A percentile compares a stretch with the other conserved stretches of the same genome.
phyloP scores from a whole-genome alignment of 1,140 invertebrate genomes.

The Rhagoletis zephyria region DNA sequence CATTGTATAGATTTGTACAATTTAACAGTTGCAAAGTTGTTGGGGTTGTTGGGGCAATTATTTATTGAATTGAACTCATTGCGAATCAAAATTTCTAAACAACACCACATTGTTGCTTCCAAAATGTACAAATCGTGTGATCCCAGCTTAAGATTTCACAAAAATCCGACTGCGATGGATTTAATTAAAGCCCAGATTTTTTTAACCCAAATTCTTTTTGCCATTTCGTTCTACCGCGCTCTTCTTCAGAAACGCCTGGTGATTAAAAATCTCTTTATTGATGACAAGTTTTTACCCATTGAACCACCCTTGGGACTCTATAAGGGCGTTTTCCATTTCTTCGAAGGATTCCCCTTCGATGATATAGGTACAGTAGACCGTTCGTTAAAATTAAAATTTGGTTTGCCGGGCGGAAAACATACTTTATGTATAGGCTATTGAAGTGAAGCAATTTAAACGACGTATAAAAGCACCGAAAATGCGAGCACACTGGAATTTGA shows the following conservation, averaged over 20 bases:
- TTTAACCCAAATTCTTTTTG: neutral
- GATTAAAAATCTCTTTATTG: neutral
- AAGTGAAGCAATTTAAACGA: neutral
- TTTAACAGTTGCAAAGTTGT: too few relatives aligned
- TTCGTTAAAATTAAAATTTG: too few relatives aligned
- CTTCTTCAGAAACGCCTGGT: neutral
- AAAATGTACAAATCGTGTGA: too few relatives aligned
- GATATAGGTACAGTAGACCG: slow-evolving; percentile 13
- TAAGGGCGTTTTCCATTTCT: neutral
- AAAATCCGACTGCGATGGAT: too few relatives aligned
- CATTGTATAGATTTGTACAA: too few relatives aligned
- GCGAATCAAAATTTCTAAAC: too few relatives aligned
- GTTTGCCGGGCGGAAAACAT: too few relatives aligned
- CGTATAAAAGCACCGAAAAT: neutral
- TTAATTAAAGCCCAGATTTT: neutral
- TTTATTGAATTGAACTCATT: too few relatives aligned
- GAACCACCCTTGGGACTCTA: slow-evolving; percentile 19
- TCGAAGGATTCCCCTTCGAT: slow-evolving; percentile 16
- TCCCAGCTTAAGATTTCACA: too few relatives aligned
- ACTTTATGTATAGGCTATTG: slow-evolving; percentile 14
- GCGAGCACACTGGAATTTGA: neutral
- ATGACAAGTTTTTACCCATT: slow-evolving; percentile 13
- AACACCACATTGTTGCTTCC: too few relatives aligned
- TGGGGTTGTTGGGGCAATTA: too few relatives aligned
- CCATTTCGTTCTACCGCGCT: neutral